Base-by-base conservation (phyloP, 2,797 vertebrate species). In the Neosilurus hyrtlii region DNA sequence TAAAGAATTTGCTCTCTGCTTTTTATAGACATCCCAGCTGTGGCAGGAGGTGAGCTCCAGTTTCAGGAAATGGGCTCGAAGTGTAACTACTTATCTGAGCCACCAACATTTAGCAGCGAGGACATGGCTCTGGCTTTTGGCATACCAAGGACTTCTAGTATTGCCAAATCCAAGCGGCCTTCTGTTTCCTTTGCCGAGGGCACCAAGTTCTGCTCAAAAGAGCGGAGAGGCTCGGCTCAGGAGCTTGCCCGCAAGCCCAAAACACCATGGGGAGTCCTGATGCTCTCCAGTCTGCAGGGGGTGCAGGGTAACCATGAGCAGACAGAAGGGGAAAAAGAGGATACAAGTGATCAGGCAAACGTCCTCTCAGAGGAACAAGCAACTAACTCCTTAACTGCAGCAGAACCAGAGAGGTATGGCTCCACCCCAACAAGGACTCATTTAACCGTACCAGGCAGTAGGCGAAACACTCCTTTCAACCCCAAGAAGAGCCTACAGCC, bases 101-200 rank as follows among this genome's bases (percentile, higher is more conserved):
- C 92, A 0, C 94, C 93, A 0, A 94, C 93, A 79, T 95, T 95
- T 30, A 92, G 92, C 85, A 91, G 92, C 0, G 97, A 98, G 82
- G 97, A 99, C 0, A 91, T 95, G 76, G 92, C 95, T 0, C 95
- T 95, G 3, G 91, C 95, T 1, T 97, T 98, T 2, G 91, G 93
- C 91, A 99, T 99, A 89, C 98, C 98, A 0, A 96, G 97, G 51
- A 99, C 98, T 35, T 99, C 98, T 93, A 99, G 98, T 92, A 95
- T 96, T 0, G 97, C 97, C 79, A 97, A 97, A 88, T 92, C 96
- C 88, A 99, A 99, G 91, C 91, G 97, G 0, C 98, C 98, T 0
- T 98, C 98, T 0, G 97, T 99, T 75, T 99, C 97, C 65, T 99
- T 99, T n/a, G 97, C 98, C 0, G 97, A 99, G 89, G 98, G 97